Percentiles rank a stretch among this genome's conserved stretches.
These are phyloP conservation scores for Fissipunctia ypsillon DNA, from an alignment of 2,888 invertebrate species.

Conservation along the genomic window DNA sequence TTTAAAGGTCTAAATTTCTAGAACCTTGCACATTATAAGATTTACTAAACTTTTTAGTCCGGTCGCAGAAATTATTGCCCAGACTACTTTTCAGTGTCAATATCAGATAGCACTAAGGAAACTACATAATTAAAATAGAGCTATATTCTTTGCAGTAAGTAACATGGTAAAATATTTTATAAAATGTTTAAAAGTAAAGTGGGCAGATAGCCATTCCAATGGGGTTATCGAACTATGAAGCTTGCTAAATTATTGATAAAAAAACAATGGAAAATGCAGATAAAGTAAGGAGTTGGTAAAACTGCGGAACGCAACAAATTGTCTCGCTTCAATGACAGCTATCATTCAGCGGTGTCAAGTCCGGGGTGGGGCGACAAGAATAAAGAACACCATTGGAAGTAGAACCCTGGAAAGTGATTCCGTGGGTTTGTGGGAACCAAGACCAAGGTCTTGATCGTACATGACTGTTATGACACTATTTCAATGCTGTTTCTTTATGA, in stretches of 20 bases:
- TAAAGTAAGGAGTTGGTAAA: constrained; percentile 67
- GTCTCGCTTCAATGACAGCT: constrained; percentile 84
- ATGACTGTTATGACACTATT: constrained; percentile 68
- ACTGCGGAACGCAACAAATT: constrained; percentile 81
- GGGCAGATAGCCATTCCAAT: constrained; percentile 54
- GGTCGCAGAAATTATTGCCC: background rate
- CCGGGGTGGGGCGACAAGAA: constrained; percentile 87
- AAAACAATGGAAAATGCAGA: constrained; percentile 61
- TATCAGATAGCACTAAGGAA: background rate
- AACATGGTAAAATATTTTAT: constrained; percentile 25
- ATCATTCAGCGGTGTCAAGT: constrained; percentile 81
- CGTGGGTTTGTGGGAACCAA: constrained; percentile 36
- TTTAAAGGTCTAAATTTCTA: background rate
- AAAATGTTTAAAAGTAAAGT: constrained; percentile 25
- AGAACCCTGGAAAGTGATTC: constrained; percentile 52
- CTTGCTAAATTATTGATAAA: constrained; percentile 64
- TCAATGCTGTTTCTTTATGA: constrained; percentile 79
- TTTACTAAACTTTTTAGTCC: background rate
- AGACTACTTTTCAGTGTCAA: background rate
- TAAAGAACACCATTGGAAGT: constrained; percentile 72
- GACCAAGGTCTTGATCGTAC: constrained; percentile 50
- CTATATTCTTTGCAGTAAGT: background rate
- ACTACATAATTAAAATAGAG: constrained; percentile 10
- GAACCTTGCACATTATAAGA: background rate
- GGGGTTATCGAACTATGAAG: constrained; percentile 65